These are phyloP conservation scores for Pinctada fucata DNA, from an alignment of 2,888 invertebrate genomes.

Conservation along the genomic window DNA sequence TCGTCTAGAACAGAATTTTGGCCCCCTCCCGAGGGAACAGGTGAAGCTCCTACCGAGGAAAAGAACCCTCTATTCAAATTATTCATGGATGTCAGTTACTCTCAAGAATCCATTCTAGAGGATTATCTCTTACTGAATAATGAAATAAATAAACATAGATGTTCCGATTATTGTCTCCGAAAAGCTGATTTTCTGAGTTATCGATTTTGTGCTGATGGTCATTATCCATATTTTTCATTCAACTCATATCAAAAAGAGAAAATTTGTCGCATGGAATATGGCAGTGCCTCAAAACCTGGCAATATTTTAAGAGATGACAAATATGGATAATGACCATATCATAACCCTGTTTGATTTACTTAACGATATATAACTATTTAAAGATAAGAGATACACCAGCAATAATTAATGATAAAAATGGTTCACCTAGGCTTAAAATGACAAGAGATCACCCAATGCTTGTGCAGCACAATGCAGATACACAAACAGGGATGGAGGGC, in stretches of 20 bases:
- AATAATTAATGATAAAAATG: slow-evolving; percentile 49
- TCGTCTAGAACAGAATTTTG: slow-evolving; percentile 49
- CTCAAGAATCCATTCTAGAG: slow-evolving; percentile 47
- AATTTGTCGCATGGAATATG: slow-evolving; percentile 52
- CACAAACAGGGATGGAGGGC: slow-evolving; percentile 52
- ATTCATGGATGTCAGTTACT: slow-evolving; percentile 46
- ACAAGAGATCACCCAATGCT: slow-evolving; percentile 51
- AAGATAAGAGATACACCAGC: slow-evolving; percentile 18
- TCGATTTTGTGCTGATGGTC: background rate
- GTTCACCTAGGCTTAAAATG: slow-evolving; percentile 53
- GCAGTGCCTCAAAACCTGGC: slow-evolving; percentile 18
- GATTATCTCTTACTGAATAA: slow-evolving; percentile 40
- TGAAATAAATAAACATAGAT: slow-evolving; percentile 28
- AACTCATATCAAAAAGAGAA: background rate
- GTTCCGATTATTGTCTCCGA: slow-evolving; percentile 2
- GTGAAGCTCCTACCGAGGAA: slow-evolving; percentile 47
- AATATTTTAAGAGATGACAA: slow-evolving; percentile 18
- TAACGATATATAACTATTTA: too few relatives aligned
- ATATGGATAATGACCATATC: too few relatives aligned
- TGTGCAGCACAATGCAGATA: slow-evolving; percentile 50
- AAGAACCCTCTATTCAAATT: slow-evolving; percentile 52
- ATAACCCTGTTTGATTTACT: too few relatives aligned
- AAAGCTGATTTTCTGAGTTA: slow-evolving; percentile 6
- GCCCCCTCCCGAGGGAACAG: slow-evolving; percentile 56
- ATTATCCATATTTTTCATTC: background rate